phyloP scores from a whole-genome alignment of 1,140 invertebrate genomes.

The Drosophila kikkawai region DNA sequence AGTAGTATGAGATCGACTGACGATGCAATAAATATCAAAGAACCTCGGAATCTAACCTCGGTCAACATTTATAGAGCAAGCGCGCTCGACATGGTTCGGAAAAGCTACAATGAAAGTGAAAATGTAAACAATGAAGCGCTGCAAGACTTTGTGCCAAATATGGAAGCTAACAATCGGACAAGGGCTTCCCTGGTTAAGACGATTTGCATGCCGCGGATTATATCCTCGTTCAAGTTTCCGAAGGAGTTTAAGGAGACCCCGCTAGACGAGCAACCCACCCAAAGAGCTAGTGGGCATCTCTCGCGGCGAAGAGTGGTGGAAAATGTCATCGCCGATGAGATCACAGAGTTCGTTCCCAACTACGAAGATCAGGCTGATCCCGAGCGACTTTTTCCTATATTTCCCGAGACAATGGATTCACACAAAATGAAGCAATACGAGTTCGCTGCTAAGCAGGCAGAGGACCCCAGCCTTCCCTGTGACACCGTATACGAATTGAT shows the following conservation, averaged over 20 bases:
- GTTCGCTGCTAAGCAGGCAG: background rate
- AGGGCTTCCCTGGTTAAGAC: constrained; percentile 21
- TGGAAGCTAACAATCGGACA: background rate
- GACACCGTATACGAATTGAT: constrained; percentile 22
- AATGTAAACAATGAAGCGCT: fast-evolving
- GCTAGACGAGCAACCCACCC: background rate
- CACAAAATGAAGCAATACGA: background rate
- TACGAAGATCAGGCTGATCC: constrained; percentile 57
- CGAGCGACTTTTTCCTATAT: constrained; percentile 63
- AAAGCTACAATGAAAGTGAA: background rate
- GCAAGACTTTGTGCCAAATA: constrained; percentile 32
- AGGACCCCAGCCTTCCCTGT: background rate
- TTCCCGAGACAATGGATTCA: background rate
- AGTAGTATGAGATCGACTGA: background rate
- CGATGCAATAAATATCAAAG: background rate
- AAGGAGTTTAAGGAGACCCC: constrained; percentile 50
- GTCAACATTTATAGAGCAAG: constrained; percentile 34
- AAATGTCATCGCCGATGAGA: fast-evolving
- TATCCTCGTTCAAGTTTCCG: constrained; percentile 77
- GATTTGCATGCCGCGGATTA: constrained; percentile 53
- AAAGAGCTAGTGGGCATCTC: background rate
- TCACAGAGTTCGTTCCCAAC: constrained; percentile 23
- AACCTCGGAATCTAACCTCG: too few species aligned
- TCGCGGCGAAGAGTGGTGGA: constrained; percentile 10
- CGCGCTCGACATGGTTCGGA: background rate